Evolutionary conservation across 1,140 invertebrate genomes (phyloP).

Genomic region (Matsumurasca onukii): DNA sequence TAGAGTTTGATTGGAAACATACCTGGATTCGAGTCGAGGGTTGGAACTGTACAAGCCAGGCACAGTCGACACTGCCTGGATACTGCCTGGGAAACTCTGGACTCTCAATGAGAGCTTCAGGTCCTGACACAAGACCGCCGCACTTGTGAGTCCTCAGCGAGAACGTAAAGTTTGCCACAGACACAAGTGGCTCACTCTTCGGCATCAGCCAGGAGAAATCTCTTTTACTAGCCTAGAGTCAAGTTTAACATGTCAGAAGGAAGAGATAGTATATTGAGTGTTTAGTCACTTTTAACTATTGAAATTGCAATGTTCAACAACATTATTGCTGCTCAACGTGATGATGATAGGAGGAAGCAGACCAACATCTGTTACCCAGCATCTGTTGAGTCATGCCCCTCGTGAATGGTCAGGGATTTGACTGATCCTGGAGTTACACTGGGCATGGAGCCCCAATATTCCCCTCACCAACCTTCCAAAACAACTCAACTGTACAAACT

Average conservation of each 20-base stretch:
- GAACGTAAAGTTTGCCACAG: background rate
- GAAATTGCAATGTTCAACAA: too few relatives aligned
- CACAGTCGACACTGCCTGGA: constrained; percentile 1
- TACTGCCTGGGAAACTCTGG: background rate
- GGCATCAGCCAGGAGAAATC: background rate
- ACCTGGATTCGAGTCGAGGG: background rate
- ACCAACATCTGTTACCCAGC: too few relatives aligned
- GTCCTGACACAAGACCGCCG: background rate
- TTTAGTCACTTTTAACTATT: too few relatives aligned
- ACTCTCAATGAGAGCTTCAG: background rate
- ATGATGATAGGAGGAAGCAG: too few relatives aligned
- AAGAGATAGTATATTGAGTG: too few relatives aligned
- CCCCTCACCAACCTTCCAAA: too few relatives aligned
- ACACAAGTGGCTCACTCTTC: background rate
- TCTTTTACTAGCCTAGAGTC: background rate
- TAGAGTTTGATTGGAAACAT: background rate
- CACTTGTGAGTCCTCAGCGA: background rate
- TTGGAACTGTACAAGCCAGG: constrained; percentile 6
- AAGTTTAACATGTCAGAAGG: background rate
- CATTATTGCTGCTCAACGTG: too few relatives aligned
- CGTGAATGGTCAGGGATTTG: too few relatives aligned
- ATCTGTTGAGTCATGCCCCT: too few relatives aligned
- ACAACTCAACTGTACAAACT: too few relatives aligned
- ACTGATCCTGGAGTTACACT: too few relatives aligned
- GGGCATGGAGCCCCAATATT: too few relatives aligned